These are phyloP conservation scores for Tichodroma muraria DNA, from an alignment of 2,113 vertebrate genomes.

Conservation along the genomic window DNA sequence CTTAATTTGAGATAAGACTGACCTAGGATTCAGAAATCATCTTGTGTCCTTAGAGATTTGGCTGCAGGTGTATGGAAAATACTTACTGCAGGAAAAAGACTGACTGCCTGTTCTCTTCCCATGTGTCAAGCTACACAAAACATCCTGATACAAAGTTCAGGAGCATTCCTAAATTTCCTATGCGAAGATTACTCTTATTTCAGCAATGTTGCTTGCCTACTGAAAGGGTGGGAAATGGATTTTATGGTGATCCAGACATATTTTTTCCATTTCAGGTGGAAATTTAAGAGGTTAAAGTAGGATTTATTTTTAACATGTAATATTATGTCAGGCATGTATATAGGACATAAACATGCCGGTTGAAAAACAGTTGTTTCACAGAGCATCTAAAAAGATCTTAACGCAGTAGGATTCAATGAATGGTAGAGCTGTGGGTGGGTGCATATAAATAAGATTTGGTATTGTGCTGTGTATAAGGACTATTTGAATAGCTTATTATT, in stretches of 20 bases:
- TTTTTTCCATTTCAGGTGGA: conserved; percentile 2
- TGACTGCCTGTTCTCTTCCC: background rate
- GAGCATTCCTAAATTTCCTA: background rate
- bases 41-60: background rate
- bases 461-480: background rate
- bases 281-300: conserved; percentile 11
- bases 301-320: conserved; percentile 30
- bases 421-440: conserved; percentile 40
- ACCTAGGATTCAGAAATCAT: background rate
- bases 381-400: conserved; percentile 51
- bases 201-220: background rate
- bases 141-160: background rate
- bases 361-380: conserved; percentile 8
- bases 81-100: background rate
- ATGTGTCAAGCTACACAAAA: background rate
- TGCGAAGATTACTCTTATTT: background rate
- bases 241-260: background rate
- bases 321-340: background rate
- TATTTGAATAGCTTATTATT: conserved; percentile 31
- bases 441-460: background rate
- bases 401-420: conserved; percentile 19
- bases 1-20: background rate
- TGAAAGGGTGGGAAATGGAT: background rate
- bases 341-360: background rate
- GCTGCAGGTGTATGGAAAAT: conserved; percentile 4